Conservation (phyloP, 1,140 invertebrate genomes). For the Cydia fagiglandana region DNA sequence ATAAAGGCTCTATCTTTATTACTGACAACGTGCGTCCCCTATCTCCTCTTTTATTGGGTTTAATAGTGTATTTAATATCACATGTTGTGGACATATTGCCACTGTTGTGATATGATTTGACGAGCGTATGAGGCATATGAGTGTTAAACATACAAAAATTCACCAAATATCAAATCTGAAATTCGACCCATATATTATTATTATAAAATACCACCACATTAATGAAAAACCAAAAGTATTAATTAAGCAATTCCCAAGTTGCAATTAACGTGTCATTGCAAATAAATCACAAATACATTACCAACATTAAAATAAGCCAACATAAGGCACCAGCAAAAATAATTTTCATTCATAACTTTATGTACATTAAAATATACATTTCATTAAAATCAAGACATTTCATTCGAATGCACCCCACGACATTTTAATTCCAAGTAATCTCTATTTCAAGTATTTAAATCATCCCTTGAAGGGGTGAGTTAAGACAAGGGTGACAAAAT, state of each 20-base stretch:
- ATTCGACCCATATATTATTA: no score
- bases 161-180: not conserved
- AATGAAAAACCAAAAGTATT: no score
- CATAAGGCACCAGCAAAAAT: not conserved
- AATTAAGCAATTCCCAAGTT: no score
- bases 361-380: not conserved
- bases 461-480: not conserved
- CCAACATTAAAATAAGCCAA: not conserved
- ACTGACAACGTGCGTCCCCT: conserved; percentile 11
- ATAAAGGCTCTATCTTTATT: conserved; percentile 31
- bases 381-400: not conserved
- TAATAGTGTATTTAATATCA: conserved; percentile 27
- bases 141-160: not conserved
- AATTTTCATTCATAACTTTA: not conserved
- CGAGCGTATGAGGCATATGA: not conserved
- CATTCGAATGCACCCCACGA: not conserved
- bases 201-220: no score
- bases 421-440: conserved; percentile 14
- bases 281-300: not conserved
- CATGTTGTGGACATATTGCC: not conserved
- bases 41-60: conserved; percentile 17
- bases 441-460: conserved; percentile 2
- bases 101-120: not conserved
- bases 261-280: no score
- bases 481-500: conserved; percentile 1